These are phyloP conservation scores for Xyliphius kryptos DNA, from an alignment of 2,113 vertebrate genomes.

Conservation along the genomic window DNA sequence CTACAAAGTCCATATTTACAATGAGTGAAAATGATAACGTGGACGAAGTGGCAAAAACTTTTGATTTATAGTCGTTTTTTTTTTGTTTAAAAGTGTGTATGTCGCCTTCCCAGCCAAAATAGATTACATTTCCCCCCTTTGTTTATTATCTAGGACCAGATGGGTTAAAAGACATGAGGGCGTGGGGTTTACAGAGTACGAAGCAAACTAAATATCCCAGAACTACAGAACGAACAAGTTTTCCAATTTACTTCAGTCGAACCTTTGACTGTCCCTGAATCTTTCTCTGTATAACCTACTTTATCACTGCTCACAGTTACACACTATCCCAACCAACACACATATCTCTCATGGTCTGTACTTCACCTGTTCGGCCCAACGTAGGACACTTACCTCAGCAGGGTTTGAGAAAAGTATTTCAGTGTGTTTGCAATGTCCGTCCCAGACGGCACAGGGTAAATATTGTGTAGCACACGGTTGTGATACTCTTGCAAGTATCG, in stretches of 20 bases:
- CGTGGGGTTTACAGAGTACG: no score
- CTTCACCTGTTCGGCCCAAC: slow-evolving; percentile 63
- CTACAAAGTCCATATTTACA: no score
- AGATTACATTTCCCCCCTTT: no score
- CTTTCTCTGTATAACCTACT: neutral
- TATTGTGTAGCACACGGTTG: slow-evolving; percentile 97
- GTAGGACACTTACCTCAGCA: slow-evolving; percentile 93
- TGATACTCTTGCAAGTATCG: slow-evolving; percentile 99
- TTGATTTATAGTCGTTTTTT: no score
- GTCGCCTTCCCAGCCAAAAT: no score
- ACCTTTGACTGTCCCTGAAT: neutral
- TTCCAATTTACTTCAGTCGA: neutral
- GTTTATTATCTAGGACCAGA: no score
- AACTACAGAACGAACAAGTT: neutral
- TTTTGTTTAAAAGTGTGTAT: no score
- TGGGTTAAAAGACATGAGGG: no score
- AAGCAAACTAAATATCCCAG: no score
- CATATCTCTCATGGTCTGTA: slow-evolving; percentile 46
- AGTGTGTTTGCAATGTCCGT: slow-evolving; percentile 99
- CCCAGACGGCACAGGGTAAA: slow-evolving; percentile 98
- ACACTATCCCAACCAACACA: slow-evolving; percentile 46
- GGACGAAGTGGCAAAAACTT: no score
- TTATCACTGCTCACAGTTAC: slow-evolving; percentile 22
- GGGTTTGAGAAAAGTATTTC: slow-evolving; percentile 99
- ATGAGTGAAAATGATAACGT: no score